Percentiles rank a stretch among this genome's conserved stretches.
Evolutionary conservation across 2,797 vertebrate genomes (phyloP).

Genomic region (Myotis daubentonii): DNA sequence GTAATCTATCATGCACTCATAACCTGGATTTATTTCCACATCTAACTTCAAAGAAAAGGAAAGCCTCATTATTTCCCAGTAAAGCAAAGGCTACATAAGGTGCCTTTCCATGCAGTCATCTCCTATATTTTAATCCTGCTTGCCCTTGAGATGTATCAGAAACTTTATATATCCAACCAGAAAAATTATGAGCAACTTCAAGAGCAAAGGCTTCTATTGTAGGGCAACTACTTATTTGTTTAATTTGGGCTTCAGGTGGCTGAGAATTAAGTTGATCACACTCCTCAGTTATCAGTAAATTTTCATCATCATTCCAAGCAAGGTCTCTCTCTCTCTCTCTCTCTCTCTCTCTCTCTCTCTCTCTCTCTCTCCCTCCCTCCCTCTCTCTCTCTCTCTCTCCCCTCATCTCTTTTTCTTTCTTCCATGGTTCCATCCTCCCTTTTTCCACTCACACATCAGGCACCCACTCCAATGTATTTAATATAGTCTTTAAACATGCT

Average conservation of each 20-base stretch:
- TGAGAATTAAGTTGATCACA: slow-evolving; percentile 26
- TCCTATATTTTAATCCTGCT: slow-evolving; percentile 4
- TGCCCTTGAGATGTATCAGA: neutral
- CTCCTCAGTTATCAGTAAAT: neutral
- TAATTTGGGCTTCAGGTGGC: neutral
- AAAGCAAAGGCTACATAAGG: neutral
- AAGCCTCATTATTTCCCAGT: neutral
- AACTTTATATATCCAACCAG: neutral
- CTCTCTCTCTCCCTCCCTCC: no score
- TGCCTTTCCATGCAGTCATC: neutral
- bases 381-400: neutral
- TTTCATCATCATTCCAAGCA: neutral
- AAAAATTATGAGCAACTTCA: neutral
- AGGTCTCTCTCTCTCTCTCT: neutral
- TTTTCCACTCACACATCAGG: neutral
- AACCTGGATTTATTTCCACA: neutral
- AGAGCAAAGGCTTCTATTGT: neutral
- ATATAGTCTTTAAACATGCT: neutral
- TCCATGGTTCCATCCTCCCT: neutral
- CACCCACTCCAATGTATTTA: neutral
- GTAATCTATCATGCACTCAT: neutral
- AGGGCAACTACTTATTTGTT: neutral
- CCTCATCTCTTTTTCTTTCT: neutral
- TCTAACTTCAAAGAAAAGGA: slow-evolving; percentile 28
- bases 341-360: neutral